Evolutionary conservation across 1,140 invertebrate species (phyloP).

Genomic region (Belonocnema kinseyi): DNA sequence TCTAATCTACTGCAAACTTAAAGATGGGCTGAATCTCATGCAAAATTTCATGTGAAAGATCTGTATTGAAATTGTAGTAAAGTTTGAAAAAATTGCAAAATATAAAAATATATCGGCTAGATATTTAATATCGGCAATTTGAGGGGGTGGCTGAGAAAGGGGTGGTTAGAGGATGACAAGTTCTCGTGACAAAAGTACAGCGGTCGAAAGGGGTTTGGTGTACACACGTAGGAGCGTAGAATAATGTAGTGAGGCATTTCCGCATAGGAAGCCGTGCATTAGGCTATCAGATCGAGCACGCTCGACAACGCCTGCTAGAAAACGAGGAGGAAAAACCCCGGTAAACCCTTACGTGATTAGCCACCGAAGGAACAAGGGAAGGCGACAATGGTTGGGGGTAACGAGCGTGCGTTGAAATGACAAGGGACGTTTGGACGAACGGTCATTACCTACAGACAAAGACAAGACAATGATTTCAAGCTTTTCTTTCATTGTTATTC

Average conservation of each 20-base stretch:
- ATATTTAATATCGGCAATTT: slow-evolving; percentile 51
- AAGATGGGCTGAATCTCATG: too few relatives aligned
- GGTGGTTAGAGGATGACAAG: slow-evolving; percentile 39
- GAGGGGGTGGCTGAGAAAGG: slow-evolving; percentile 52
- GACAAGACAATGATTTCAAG: slow-evolving; percentile 19
- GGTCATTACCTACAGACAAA: slow-evolving; percentile 22
- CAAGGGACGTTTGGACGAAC: slow-evolving; percentile 49
- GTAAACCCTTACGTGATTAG: slow-evolving; percentile 72
- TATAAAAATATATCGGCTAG: not conserved
- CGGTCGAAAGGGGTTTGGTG: slow-evolving; percentile 55
- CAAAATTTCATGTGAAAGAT: too few relatives aligned
- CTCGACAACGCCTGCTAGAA: slow-evolving; percentile 63
- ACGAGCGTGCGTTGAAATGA: slow-evolving; percentile 53
- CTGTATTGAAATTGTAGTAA: too few relatives aligned
- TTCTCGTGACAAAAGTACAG: slow-evolving; percentile 72
- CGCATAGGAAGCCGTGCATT: slow-evolving; percentile 76
- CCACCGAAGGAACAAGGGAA: slow-evolving; percentile 59
- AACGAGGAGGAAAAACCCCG: slow-evolving; percentile 61
- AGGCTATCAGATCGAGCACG: slow-evolving; percentile 76
- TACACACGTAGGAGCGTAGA: slow-evolving; percentile 63
- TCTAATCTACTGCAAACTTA: too few relatives aligned
- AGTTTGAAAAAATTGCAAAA: too few relatives aligned
- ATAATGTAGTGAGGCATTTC: slow-evolving; percentile 74
- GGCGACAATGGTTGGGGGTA: slow-evolving; percentile 50
- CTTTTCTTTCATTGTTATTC: not conserved